These are phyloP conservation scores for Chloroclysta siterata DNA, from an alignment of 2,888 invertebrate species.

Conservation along the genomic window DNA sequence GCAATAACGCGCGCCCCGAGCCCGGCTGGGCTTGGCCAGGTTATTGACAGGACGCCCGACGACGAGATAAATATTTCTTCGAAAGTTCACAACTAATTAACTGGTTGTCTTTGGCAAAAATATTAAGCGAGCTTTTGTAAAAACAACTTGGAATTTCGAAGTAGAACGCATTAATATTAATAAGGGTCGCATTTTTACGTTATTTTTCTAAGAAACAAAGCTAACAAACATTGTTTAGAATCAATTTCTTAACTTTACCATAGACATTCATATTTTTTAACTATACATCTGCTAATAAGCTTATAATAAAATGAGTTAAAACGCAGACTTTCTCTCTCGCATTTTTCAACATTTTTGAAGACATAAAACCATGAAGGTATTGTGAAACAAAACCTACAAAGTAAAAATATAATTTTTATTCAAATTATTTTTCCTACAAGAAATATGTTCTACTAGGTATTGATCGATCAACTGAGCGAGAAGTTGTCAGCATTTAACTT, in stretches of 20 bases:
- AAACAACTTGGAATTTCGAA: constrained; percentile 22
- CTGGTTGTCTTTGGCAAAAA: constrained; percentile 34
- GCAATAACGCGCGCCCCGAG: constrained; percentile 22
- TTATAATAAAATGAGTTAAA: too few relatives aligned
- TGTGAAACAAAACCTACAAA: too few relatives aligned
- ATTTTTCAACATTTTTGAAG: too few relatives aligned
- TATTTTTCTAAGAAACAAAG: constrained; percentile 1
- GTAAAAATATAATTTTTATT: too few relatives aligned
- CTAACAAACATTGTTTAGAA: background rate
- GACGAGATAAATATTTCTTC: constrained; percentile 36
- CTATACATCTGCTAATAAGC: too few relatives aligned
- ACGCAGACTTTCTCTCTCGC: too few relatives aligned
- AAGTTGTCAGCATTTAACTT: too few relatives aligned
- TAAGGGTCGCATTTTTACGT: constrained; percentile 2
- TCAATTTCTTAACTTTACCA: background rate
- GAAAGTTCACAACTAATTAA: constrained; percentile 39
- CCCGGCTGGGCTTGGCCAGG: constrained; percentile 15
- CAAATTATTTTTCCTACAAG: too few relatives aligned
- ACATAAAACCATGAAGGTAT: too few relatives aligned
- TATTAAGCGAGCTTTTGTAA: constrained; percentile 19
- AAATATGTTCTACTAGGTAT: too few relatives aligned
- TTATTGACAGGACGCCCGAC: constrained; percentile 29
- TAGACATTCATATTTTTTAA: background rate
- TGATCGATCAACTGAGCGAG: too few relatives aligned
- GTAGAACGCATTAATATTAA: constrained; percentile 16